phyloP scores from a whole-genome alignment of 2,888 invertebrate genomes.

The Thecophora atra region DNA sequence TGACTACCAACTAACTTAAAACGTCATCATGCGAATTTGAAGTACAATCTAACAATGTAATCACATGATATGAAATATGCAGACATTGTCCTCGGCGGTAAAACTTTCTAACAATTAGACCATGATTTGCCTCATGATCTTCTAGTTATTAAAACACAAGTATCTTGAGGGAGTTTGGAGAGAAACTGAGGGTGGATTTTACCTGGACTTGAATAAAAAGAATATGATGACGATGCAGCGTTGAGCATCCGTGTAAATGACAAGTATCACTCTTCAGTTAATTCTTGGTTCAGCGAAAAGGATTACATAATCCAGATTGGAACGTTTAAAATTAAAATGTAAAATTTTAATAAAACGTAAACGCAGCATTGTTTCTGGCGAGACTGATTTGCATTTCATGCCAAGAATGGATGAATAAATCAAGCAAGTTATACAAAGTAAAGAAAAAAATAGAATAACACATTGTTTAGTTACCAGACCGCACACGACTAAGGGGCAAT shows the following conservation, averaged over 20 bases:
- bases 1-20: not conserved
- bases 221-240: not conserved
- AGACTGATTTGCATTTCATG: not conserved
- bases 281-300: too few species aligned
- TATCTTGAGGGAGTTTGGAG: too few species aligned
- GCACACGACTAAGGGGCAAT: slow-evolving; percentile 4
- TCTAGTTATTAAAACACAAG: not conserved
- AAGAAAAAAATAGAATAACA: too few species aligned
- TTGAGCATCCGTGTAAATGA: slow-evolving; percentile 4
- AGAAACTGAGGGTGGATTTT: not conserved
- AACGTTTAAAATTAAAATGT: slow-evolving; percentile 1
- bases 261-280: too few species aligned
- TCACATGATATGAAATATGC: slow-evolving; percentile 6
- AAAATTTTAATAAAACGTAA: slow-evolving; percentile 18
- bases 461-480: slow-evolving; percentile 11
- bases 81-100: not conserved
- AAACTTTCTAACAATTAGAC: not conserved
- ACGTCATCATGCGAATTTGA: not conserved
- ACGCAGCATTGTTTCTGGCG: not conserved
- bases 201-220: not conserved
- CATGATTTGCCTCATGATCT: too few species aligned
- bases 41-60: slow-evolving; percentile 12
- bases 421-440: not conserved
- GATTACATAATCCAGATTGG: not conserved
- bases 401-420: not conserved